These are phyloP conservation scores for Tethea ocularis DNA, from an alignment of 2,888 invertebrate species.

Conservation along the genomic window DNA sequence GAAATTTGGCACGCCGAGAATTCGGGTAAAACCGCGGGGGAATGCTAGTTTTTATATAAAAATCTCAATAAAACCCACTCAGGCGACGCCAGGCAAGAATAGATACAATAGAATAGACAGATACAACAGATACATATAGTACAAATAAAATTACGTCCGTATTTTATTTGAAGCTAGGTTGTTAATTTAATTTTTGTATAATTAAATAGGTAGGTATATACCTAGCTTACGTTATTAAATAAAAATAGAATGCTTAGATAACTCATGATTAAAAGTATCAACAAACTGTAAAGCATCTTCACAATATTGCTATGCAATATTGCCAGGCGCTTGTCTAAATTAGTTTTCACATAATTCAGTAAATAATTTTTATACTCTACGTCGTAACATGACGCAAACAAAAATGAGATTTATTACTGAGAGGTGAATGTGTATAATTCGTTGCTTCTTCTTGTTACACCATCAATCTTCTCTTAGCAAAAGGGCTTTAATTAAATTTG, in stretches of 20 bases:
- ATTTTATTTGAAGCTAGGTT: no score
- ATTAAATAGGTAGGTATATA: no score
- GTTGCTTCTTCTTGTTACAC: slow-evolving; percentile 29
- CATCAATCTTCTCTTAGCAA: slow-evolving; percentile 51
- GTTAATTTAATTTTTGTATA: no score
- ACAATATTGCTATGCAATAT: slow-evolving; percentile 14
- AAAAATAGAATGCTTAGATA: neutral
- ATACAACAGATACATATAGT: no score
- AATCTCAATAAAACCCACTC: no score
- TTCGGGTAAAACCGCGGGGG: no score
- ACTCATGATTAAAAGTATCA: neutral
- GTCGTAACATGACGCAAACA: slow-evolving; percentile 20
- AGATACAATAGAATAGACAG: no score
- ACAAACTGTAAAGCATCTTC: neutral
- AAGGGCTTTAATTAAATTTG: slow-evolving; percentile 62
- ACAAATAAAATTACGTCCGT: no score
- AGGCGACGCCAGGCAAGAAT: no score
- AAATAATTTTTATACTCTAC: slow-evolving; percentile 18
- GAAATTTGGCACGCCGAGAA: no score
- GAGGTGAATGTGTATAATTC: slow-evolving; percentile 41
- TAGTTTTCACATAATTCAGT: slow-evolving; percentile 4
- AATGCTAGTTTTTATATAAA: no score
- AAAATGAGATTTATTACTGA: slow-evolving; percentile 42
- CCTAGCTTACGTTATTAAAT: no score
- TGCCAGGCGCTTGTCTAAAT: slow-evolving; percentile 14